Evolutionary conservation across 2,888 invertebrate genomes (phyloP).

Genomic region (Cancer borealis): DNA sequence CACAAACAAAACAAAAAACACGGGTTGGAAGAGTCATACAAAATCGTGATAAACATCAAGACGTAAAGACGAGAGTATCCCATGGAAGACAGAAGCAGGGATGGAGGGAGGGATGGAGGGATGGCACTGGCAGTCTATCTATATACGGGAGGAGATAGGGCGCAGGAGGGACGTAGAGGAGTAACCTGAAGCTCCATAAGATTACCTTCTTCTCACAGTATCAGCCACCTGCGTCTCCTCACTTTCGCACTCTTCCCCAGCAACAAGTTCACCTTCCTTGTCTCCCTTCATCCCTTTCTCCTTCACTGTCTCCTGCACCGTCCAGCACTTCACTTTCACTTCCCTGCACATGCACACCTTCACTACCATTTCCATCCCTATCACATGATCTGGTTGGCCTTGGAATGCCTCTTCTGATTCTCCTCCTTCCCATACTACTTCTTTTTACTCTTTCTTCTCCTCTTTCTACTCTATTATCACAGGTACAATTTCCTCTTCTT

Average conservation of each 20-base stretch:
- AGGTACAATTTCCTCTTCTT: no score
- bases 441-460: background rate
- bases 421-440: background rate
- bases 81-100: background rate
- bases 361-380: background rate
- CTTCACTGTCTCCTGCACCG: background rate
- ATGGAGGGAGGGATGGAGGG: constrained; percentile 39
- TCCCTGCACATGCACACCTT: background rate
- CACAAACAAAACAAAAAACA: no score
- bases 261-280: constrained; percentile 9
- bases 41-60: background rate
- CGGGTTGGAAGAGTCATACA: background rate
- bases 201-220: background rate
- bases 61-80: background rate
- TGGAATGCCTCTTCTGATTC: constrained; percentile 27
- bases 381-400: constrained; percentile 23
- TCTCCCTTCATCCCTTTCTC: background rate
- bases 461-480: background rate
- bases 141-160: background rate
- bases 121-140: background rate
- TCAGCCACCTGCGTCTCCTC: background rate
- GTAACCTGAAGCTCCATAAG: background rate
- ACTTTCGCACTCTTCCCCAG: constrained; percentile 8
- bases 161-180: background rate
- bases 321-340: constrained; percentile 25